Percentiles rank a stretch among this genome's conserved stretches.
phyloP scores from a whole-genome alignment of 2,888 invertebrate genomes.

The Lymantria monacha region DNA sequence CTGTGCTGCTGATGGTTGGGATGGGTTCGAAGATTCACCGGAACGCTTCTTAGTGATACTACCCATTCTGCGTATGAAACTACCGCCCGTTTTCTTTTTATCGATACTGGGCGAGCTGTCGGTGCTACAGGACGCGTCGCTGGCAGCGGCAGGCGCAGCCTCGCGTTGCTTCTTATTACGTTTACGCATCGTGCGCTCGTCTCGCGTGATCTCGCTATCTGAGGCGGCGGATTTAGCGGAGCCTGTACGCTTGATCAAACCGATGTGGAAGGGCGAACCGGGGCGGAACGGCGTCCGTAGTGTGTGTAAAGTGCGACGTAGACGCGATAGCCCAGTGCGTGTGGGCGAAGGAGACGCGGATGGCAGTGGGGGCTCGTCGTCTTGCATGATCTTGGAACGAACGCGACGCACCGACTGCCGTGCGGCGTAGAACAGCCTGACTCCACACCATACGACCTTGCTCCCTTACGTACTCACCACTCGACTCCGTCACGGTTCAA shows the following conservation, averaged over 20 bases:
- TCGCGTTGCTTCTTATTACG: conserved; percentile 74
- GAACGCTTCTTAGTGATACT: conserved; percentile 65
- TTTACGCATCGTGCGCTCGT: conserved; percentile 78
- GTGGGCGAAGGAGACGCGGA: conserved; percentile 48
- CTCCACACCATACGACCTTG: conserved; percentile 49
- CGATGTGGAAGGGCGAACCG: conserved; percentile 79
- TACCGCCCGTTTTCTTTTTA: conserved; percentile 58
- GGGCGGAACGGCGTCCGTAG: conserved; percentile 77
- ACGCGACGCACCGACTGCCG: conserved; percentile 59
- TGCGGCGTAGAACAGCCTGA: conserved; percentile 43
- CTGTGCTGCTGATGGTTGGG: conserved; percentile 38
- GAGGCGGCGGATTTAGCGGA: conserved; percentile 72
- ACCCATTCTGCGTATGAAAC: conserved; percentile 67
- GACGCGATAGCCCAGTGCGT: conserved; percentile 59
- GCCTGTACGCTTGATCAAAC: conserved; percentile 69
- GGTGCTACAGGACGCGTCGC: conserved; percentile 59
- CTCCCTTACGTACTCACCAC: conserved; percentile 52
- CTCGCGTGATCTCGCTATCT: conserved; percentile 74
- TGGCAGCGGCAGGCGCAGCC: conserved; percentile 48
- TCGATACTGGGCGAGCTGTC: conserved; percentile 65
- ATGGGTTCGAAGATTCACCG: conserved; percentile 29
- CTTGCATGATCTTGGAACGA: conserved; percentile 62
- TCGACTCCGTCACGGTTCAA: conserved; percentile 37
- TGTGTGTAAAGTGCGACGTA: conserved; percentile 74
- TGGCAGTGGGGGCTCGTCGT: conserved; percentile 56